Evolutionary conservation across 2,797 vertebrate genomes (phyloP).

Genomic region (Poecile montanus): DNA sequence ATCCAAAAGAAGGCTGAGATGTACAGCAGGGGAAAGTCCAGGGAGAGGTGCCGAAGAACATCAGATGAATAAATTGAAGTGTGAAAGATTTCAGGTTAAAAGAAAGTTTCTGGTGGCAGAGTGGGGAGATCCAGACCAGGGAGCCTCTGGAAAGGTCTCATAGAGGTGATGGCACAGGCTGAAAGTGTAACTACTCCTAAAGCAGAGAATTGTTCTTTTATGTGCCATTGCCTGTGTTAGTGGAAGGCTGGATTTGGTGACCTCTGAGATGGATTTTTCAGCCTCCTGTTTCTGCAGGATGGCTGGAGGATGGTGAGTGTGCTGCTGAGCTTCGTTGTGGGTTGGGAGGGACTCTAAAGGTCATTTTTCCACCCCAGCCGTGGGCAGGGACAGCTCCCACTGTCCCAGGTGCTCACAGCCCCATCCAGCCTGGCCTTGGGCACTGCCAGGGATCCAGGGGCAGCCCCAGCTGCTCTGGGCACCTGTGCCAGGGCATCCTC

Average conservation of each 20-base stretch:
- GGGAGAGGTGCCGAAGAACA: accelerated
- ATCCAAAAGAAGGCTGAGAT: neutral
- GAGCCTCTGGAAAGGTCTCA: neutral
- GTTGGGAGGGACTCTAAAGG: neutral
- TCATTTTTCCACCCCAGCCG: accelerated
- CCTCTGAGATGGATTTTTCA: neutral
- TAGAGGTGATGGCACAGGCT: neutral
- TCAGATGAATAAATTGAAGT: neutral
- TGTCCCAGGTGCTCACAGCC: accelerated
- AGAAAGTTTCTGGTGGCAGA: neutral
- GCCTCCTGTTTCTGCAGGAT: neutral
- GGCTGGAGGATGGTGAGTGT: neutral
- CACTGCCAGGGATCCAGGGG: neutral
- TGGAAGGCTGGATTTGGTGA: neutral
- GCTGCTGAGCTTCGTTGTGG: neutral
- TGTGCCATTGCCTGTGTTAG: neutral
- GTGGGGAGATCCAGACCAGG: neutral
- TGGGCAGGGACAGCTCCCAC: neutral
- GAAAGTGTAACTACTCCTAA: neutral
- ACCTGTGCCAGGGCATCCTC: neutral
- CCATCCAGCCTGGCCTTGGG: accelerated
- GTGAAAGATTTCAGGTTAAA: neutral
- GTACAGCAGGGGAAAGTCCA: neutral
- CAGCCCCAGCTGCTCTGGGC: neutral
- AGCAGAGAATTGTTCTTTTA: neutral